These are phyloP conservation scores for Bicyclus anynana DNA, from an alignment of 1,140 invertebrate species.

Conservation along the genomic window DNA sequence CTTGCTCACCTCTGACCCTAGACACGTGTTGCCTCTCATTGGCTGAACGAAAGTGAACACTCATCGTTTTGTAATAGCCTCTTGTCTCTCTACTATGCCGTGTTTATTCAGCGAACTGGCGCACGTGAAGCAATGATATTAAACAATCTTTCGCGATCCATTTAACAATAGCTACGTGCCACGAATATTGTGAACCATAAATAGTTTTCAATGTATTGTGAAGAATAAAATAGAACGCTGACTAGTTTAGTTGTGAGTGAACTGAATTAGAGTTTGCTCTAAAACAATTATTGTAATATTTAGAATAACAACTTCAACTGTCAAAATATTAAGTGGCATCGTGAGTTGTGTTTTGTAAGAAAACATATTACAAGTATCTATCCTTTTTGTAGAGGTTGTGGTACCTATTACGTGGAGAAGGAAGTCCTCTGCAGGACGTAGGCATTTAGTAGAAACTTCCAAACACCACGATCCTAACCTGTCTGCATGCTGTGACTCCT, in stretches of 20 bases:
- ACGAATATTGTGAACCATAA: neutral
- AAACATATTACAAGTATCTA: no score
- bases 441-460: no score
- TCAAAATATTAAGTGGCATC: neutral
- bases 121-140: slow-evolving; percentile 2
- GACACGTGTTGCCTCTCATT: slow-evolving; percentile 61
- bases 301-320: neutral
- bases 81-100: slow-evolving; percentile 29
- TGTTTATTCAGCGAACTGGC: slow-evolving; percentile 24
- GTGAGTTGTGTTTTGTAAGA: neutral
- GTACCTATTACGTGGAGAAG: no score
- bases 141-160: slow-evolving; percentile 14
- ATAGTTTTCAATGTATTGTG: slow-evolving; percentile 2
- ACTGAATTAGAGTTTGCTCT: neutral
- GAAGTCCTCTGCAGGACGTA: no score
- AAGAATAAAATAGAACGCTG: neutral
- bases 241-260: neutral
- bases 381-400: no score
- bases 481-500: no score
- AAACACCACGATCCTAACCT: no score
- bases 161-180: slow-evolving; percentile 7
- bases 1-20: slow-evolving; percentile 54
- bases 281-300: slow-evolving; percentile 3
- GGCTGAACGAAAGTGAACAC: slow-evolving; percentile 46
- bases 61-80: slow-evolving; percentile 61